A percentile compares a stretch with the other conserved stretches of the same genome.
These are phyloP conservation scores for Helicoverpa zea DNA, from an alignment of 1,140 invertebrate species.

Conservation along the genomic window DNA sequence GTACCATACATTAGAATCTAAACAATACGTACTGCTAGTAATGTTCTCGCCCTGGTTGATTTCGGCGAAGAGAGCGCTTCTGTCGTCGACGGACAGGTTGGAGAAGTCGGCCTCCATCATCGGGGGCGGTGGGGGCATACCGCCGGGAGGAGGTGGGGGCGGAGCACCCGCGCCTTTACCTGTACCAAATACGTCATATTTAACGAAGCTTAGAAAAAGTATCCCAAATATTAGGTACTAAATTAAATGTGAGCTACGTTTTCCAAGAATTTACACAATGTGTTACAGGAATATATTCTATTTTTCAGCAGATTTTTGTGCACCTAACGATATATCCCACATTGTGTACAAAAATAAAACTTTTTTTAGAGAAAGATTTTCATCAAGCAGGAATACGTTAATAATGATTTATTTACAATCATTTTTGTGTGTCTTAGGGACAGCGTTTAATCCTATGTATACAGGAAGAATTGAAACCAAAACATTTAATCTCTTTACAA, in stretches of 20 bases:
- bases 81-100: conserved; percentile 89
- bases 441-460: background rate
- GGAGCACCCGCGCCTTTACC: conserved; percentile 86
- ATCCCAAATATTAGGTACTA: too few species aligned
- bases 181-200: conserved; percentile 43
- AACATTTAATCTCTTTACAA: background rate
- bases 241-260: too few species aligned
- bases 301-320: background rate
- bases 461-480: conserved; percentile 1
- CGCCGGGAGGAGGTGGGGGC: conserved; percentile 90
- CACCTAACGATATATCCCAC: too few species aligned
- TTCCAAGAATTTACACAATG: too few species aligned
- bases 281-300: too few species aligned
- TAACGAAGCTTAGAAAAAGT: background rate
- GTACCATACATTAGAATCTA: conserved; percentile 9
- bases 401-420: background rate
- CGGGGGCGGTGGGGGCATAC: conserved; percentile 89
- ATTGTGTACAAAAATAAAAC: background rate
- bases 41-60: conserved; percentile 97
- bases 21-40: conserved; percentile 91
- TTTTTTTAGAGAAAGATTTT: background rate
- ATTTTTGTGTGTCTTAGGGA: background rate
- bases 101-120: conserved; percentile 88
- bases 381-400: background rate
- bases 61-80: conserved; percentile 96